Conservation (phyloP, 2,113 vertebrate species). For the Phasianus colchicus region DNA sequence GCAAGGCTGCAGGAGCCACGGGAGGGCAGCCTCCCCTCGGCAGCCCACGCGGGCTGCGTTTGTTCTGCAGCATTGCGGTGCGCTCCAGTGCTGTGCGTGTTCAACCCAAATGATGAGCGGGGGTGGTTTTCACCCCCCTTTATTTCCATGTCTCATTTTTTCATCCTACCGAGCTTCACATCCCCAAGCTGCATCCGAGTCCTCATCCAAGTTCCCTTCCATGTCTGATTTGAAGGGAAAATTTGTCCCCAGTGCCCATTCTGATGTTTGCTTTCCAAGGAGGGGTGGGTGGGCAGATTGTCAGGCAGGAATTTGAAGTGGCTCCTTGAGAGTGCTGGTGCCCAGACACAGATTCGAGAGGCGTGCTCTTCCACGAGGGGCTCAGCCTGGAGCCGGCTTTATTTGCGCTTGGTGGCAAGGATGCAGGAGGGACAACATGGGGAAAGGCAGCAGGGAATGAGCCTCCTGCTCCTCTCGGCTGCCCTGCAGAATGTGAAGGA, state of each 20-base stretch:
- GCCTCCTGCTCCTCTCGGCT: accelerated
- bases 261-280: neutral
- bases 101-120: neutral
- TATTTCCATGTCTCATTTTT: neutral
- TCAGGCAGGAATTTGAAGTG: neutral
- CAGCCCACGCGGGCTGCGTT: neutral
- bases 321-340: neutral
- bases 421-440: neutral
- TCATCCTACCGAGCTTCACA: neutral
- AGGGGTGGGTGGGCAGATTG: neutral
- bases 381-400: neutral
- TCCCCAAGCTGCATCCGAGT: neutral
- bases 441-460: neutral
- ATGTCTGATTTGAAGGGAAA: neutral
- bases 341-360: neutral
- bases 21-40: neutral
- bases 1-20: neutral
- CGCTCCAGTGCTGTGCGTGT: accelerated
- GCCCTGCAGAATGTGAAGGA: conserved; percentile 85
- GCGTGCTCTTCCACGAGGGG: neutral
- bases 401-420: accelerated
- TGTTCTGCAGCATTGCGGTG: accelerated
- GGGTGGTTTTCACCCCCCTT: neutral
- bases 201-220: neutral
- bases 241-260: neutral